Evolutionary conservation across 2,113 vertebrate genomes (phyloP), one percentile per base, ranked within the genome.

Genomic region (Hymenochirus boettgeri): DNA sequence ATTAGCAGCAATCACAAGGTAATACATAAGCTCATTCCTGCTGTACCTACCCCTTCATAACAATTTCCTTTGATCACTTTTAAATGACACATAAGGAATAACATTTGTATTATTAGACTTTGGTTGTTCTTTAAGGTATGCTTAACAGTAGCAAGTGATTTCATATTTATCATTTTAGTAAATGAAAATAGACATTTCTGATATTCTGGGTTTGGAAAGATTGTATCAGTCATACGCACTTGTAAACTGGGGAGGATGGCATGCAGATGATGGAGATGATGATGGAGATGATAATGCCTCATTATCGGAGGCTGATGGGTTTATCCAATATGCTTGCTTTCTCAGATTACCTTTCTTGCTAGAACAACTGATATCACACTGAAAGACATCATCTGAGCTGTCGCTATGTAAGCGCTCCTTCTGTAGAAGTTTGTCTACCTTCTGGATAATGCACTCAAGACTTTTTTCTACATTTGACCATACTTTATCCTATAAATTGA

Each of bases 391-490:
- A 59, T 88, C 95, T 33, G 90, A 88, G 79, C 82, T 73, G 72
- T 79, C 74, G 7, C 88, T 89, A 0, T 88, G 90, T 54, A 92
- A 78, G 22, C 91, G 89, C 26, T 97, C 94, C 74, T 88, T 93
- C 87, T 94, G 95, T 2, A 99, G 89, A 62, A 99, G 91, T 71
- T 96, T 95, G 86, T 97, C 96, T 17, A 97, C 95, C 3, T 93
- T 86, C 83, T 98, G 90, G 71, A 99, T 93, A 75, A 99, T 94
- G 73, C 96, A 99, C 80, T 98, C 96, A 77, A 99, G 87, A 71
- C 94, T 98, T 76, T 99, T 99, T 69, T 98, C 96, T 5, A 99
- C 96, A 7, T 99, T 99, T 72, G 92, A 62, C 96, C 96, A 98
- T 57, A 99, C 93, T 48, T 96, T 98, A 85, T 97, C 95, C 96